Evolutionary conservation across 30 jellyfish, hydroid and myxozoan genomes (phyloP).

Genomic region (Chrysaora quinquecirrha): DNA sequence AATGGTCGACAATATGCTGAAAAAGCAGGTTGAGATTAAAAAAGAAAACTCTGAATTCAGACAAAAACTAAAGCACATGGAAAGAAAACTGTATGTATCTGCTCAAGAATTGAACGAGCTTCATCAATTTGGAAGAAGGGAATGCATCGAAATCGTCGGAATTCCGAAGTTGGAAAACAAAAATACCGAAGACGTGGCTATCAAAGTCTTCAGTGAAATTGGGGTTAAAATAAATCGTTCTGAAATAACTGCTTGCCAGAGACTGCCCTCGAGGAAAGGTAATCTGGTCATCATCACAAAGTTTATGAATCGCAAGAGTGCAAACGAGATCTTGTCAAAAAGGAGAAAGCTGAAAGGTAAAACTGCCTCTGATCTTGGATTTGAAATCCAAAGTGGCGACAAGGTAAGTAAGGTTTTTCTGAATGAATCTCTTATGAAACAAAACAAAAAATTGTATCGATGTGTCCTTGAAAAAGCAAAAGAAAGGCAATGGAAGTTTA

Average conservation of each 20-base stretch:
- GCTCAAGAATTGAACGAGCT: constrained; percentile 18
- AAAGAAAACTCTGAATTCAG: constrained; percentile 10
- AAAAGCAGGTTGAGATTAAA: not conserved
- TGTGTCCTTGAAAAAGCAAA: not conserved
- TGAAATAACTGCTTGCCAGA: constrained; percentile 20
- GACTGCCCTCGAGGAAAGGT: not conserved
- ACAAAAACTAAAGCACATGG: not conserved
- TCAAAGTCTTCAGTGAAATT: not conserved
- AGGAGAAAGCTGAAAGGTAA: constrained; percentile 11
- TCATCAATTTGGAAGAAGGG: constrained; percentile 24
- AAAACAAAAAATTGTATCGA: not conserved
- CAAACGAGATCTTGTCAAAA: not conserved
- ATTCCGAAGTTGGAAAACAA: not conserved
- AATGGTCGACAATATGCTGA: not conserved
- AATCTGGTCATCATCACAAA: constrained; percentile 9
- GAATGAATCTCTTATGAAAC: constrained; percentile 9
- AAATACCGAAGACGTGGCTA: constrained; percentile 15
- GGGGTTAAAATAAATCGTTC: not conserved
- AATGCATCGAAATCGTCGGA: too few relatives aligned
- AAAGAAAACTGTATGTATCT: not conserved
- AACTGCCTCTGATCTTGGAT: not conserved
- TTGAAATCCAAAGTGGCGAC: not conserved
- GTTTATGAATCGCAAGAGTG: constrained; percentile 1
- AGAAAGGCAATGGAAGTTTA: not conserved
- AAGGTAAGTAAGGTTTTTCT: not conserved